Evolutionary conservation across 2,888 invertebrate species (phyloP), one percentile per base, ranked within the genome.

Genomic region (Amaurobius ferox): DNA sequence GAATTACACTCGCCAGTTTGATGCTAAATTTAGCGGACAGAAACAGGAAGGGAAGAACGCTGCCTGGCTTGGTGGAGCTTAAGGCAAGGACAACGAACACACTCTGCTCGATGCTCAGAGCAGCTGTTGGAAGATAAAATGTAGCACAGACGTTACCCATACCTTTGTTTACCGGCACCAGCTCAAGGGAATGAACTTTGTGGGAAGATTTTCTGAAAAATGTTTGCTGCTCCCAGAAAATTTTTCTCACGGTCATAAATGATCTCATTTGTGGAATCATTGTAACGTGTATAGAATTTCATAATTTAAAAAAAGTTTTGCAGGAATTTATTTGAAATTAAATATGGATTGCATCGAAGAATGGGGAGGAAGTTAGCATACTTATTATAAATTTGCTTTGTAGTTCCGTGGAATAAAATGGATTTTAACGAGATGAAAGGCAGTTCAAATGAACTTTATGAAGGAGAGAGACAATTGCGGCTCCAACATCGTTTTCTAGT

Each of bases 401-500:
- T 23, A 23, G 23, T 3, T 55, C 2, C 23, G 16, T 7, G 23
- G 1, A 3, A 55, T 6, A 66, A n/a, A 66, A 64, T 71, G 79
- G 44, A 26, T 28, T 32, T 32, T 29, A 61, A 61, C 39, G 23
- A 26, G 30, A 66, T 32, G 23, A 55, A 55, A 11, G 19, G 11
- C 19, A 9, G 9, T 28, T 26, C 26, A 19, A 9, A 16, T 26
- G 26, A 32, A 26, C 13, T 23, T 26, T 19, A 32, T 30, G 30
- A 26, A 32, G 35, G 73, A 26, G 64, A 40, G 23, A 44, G 55
- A 61, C 72, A 55, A 19, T n/a, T 44, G 19, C 87, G 89, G 11
- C 74, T 91, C 48, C 91, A 90, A 85, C 91, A 92, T 87, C 90
- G 98, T 91, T 99, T 99, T 92, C 98, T 98, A 92, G 96, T 99